Evolutionary conservation across 2,888 invertebrate species (phyloP), one percentile per base, ranked within the genome.

Genomic region (Exocentrus adspersus): DNA sequence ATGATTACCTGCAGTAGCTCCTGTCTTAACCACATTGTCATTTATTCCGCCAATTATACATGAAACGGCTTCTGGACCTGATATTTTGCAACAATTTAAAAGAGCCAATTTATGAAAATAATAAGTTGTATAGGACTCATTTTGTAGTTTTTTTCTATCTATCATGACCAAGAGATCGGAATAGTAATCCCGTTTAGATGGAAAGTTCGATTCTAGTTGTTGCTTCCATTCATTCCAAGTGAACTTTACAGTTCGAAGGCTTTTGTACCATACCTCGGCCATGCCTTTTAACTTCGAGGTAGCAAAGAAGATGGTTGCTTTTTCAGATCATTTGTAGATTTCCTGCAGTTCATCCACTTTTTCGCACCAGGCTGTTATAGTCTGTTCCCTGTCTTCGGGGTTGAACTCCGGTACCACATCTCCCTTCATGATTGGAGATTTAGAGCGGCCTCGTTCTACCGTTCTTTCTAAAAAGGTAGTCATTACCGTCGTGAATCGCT

Each of bases 191-290:
- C 16, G 14, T 42, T 42, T 3, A 17, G 42, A 42, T 2, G 42
- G 42, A 14, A 42, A 42, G 16, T 6, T 9, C 42, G 12, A 6
- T 9, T 42, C 6, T 9, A 42, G 10, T 42, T 42, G 12, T 14
- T 42, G 16, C 42, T 42, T 42, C 42, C 42, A 42, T 42, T 42
- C 16, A 9, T 64, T 61, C 72, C 72, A 72, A 1, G 65, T 57
- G 57, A 62, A 56, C 56, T 48, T 63, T 17, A 71, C 21, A 21
- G 46, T 68, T 20, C 68, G 64, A 14, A 69, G 51, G 14, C 71
- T 62, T 46, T 69, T 67, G 50, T 68, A 72, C 74, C 72, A 74
- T n/a, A 65, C 64, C 37, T 69, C 64, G 5, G 72, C 72, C 30
- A 69, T 58, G 2, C 72, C 74, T 45, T 52, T 20, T 12, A 70